phyloP scores from a whole-genome alignment of 2,113 vertebrate genomes.

The Cacatua alba region DNA sequence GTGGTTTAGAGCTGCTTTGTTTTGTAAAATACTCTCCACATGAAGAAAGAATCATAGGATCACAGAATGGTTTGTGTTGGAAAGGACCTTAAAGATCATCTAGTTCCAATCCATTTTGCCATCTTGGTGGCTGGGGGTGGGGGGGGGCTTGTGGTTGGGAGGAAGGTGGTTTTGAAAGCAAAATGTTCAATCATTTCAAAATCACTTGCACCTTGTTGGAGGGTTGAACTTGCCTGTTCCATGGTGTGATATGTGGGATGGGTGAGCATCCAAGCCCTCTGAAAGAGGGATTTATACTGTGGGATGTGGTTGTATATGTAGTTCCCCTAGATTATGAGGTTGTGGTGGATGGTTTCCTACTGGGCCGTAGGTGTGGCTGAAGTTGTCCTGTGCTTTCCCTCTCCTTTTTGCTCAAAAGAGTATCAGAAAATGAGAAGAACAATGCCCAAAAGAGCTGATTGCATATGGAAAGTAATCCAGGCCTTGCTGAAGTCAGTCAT shows the following conservation, averaged over 20 bases:
- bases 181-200: neutral
- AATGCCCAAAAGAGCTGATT: neutral
- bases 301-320: neutral
- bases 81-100: neutral
- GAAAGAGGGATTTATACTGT: neutral
- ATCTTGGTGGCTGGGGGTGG: too few species aligned
- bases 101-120: neutral
- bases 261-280: neutral
- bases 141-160: neutral
- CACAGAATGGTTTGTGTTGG: neutral
- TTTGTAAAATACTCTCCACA: neutral
- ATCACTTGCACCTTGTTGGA: neutral
- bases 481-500: neutral
- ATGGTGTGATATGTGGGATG: neutral
- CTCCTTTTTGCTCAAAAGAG: neutral
- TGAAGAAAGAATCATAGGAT: neutral
- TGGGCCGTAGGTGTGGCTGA: neutral
- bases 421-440: neutral
- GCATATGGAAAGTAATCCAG: neutral
- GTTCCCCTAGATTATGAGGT: rapidly evolving
- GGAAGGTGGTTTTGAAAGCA: neutral
- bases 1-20: neutral
- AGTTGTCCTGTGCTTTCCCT: neutral
- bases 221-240: neutral
- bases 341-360: neutral